phyloP scores from a whole-genome alignment of 2,113 vertebrate genomes.

The Alligator sinensis region DNA sequence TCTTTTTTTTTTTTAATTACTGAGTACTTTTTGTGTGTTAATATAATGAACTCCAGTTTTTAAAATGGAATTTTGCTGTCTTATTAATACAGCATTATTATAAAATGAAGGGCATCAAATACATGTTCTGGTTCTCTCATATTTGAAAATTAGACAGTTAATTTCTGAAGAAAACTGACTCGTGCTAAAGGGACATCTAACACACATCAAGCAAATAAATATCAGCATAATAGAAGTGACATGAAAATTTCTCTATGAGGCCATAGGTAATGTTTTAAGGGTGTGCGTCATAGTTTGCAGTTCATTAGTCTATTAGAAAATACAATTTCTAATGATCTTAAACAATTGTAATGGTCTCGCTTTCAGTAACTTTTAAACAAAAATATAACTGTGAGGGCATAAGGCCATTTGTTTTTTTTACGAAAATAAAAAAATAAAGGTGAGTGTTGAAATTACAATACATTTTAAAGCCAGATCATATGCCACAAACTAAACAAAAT shows the following conservation, averaged over 20 bases:
- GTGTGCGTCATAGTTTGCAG: not conserved
- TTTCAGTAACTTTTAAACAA: not conserved
- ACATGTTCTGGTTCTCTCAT: not conserved
- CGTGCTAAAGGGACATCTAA: no score
- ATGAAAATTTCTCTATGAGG: not conserved
- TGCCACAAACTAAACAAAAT: not conserved
- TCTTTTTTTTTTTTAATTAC: not conserved
- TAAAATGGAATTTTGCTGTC: not conserved
- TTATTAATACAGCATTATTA: not conserved
- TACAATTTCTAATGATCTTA: not conserved
- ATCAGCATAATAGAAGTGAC: not conserved
- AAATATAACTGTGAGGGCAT: not conserved
- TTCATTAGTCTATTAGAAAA: not conserved
- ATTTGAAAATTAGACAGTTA: not conserved
- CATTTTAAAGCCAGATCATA: not conserved
- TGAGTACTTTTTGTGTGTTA: not conserved
- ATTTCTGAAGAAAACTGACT: not conserved
- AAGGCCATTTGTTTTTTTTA: not conserved
- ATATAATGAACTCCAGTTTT: not conserved
- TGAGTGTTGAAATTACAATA: not conserved
- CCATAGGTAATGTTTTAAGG: not conserved
- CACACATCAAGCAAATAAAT: not conserved
- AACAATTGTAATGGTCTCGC: not conserved
- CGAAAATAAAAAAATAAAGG: not conserved
- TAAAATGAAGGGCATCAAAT: not conserved